Percentiles rank a stretch among this genome's conserved stretches.
Conservation (phyloP, 2,888 invertebrate species). For the Crossocerus cetratus region DNA sequence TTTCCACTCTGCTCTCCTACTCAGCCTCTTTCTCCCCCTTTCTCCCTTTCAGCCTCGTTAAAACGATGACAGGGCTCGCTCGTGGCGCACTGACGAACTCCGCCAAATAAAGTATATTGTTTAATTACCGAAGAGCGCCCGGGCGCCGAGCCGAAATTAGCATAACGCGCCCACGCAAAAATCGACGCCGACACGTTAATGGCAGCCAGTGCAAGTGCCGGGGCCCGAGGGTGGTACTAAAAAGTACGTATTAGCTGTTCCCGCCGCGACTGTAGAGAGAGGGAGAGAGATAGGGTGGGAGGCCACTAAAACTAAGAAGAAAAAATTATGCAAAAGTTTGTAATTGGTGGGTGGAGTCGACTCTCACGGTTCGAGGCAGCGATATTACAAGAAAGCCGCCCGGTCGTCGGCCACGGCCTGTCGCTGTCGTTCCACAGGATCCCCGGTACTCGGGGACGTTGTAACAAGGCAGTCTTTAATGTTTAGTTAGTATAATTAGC, state of each 20-base stretch:
- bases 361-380: background rate
- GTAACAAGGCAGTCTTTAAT: slow-evolving; percentile 43
- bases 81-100: too few species aligned
- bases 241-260: background rate
- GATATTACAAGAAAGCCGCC: slow-evolving; percentile 1
- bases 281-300: too few species aligned
- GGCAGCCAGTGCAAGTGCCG: too few species aligned
- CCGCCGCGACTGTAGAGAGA: too few species aligned
- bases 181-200: background rate
- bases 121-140: too few species aligned
- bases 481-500: slow-evolving; percentile 43
- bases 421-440: too few species aligned
- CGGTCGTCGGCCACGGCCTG: background rate
- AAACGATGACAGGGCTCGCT: too few species aligned
- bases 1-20: too few species aligned
- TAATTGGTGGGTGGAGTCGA: slow-evolving; percentile 28
- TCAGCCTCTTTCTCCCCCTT: too few species aligned
- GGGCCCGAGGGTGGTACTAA: background rate
- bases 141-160: background rate
- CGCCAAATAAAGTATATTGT: too few species aligned
- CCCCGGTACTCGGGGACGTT: slow-evolving; percentile 6
- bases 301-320: slow-evolving; percentile 7
- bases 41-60: too few species aligned
- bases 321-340: slow-evolving; percentile 32
- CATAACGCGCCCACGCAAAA: slow-evolving; percentile 4